phyloP scores from a whole-genome alignment of 2,888 invertebrate species.

The Aleiodes alternator region DNA sequence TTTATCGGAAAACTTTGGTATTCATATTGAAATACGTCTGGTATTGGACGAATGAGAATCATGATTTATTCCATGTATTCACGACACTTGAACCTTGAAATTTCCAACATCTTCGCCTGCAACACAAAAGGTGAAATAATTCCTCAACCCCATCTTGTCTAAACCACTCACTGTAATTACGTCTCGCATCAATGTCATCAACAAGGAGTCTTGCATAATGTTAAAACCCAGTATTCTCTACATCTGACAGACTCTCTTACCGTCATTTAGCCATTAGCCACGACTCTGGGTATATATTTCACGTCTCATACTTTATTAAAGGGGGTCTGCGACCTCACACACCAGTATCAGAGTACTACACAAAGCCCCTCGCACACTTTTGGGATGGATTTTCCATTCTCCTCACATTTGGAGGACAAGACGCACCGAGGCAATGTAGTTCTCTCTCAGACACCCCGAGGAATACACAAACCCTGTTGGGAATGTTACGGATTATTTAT shows the following conservation, averaged over 20 bases:
- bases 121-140: neutral
- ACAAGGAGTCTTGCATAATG: neutral
- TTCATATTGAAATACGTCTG: too few relatives aligned
- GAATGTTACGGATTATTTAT: constrained; percentile 50
- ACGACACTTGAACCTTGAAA: too few relatives aligned
- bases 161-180: constrained; percentile 51
- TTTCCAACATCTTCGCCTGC: neutral
- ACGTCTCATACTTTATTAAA: constrained; percentile 56
- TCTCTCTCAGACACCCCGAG: constrained; percentile 33
- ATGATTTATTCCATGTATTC: too few relatives aligned
- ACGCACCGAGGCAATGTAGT: neutral
- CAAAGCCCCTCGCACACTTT: constrained; percentile 7
- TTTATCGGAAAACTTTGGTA: too few relatives aligned
- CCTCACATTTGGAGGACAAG: constrained; percentile 6
- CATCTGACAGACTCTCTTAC: constrained; percentile 14
- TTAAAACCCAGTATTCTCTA: constrained; percentile 10
- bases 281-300: constrained; percentile 44
- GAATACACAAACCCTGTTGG: constrained; percentile 35
- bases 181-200: constrained; percentile 7
- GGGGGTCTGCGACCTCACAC: constrained; percentile 41
- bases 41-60: too few relatives aligned
- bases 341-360: constrained; percentile 1
- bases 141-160: neutral
- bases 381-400: constrained; percentile 39
- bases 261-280: constrained; percentile 39